These are phyloP conservation scores for Balaeniceps rex DNA, from an alignment of 2,113 vertebrate genomes.

Conservation along the genomic window DNA sequence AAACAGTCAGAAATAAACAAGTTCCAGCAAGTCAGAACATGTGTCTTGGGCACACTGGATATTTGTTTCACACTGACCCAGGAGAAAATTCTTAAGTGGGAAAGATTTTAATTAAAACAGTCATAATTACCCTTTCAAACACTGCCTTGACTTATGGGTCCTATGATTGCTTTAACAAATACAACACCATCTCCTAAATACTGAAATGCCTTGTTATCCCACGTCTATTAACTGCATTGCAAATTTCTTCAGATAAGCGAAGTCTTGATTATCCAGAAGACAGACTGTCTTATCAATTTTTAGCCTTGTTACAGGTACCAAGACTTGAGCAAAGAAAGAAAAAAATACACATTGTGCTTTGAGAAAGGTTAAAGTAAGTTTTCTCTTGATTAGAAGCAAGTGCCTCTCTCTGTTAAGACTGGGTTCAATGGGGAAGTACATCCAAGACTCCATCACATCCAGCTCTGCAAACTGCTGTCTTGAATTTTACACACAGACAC, in stretches of 20 bases:
- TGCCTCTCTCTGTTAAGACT: background rate
- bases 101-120: background rate
- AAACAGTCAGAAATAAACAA: background rate
- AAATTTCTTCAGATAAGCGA: background rate
- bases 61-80: background rate
- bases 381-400: background rate
- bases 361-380: background rate
- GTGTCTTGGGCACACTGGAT: background rate
- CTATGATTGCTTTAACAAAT: background rate
- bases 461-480: accelerated
- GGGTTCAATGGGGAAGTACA: background rate
- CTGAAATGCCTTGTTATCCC: background rate
- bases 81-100: background rate
- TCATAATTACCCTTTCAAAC: background rate
- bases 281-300: background rate
- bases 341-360: background rate
- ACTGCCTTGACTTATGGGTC: background rate
- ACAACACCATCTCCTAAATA: background rate
- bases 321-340: background rate
- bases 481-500: background rate
- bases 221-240: background rate
- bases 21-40: background rate
- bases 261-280: background rate
- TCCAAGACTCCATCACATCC: background rate
- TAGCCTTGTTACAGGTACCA: background rate